A percentile compares a stretch with the other conserved stretches of the same genome.
Conservation (phyloP, 2,797 vertebrate genomes). For the Anabacerthia variegaticeps region DNA sequence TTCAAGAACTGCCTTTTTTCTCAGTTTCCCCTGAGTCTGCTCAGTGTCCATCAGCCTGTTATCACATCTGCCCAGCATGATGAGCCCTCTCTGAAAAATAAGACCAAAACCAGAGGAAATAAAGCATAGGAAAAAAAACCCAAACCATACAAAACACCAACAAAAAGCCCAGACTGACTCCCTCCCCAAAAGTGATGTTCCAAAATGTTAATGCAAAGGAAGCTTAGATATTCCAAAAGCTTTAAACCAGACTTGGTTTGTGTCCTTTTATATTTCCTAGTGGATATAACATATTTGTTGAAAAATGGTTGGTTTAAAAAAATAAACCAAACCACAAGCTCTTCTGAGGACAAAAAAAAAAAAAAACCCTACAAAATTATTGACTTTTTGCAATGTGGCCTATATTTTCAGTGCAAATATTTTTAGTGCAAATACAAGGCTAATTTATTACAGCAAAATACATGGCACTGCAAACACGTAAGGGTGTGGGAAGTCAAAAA, state of each 20-base stretch:
- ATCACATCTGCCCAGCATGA: background rate
- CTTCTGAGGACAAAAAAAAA: background rate
- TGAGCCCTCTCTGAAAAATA: background rate
- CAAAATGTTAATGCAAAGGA: background rate
- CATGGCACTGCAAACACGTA: background rate
- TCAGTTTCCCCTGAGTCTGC: background rate
- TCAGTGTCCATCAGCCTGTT: background rate
- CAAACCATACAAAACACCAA: background rate
- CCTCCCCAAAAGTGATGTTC: background rate
- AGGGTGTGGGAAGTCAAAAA: background rate
- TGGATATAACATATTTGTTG: background rate
- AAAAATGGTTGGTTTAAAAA: background rate
- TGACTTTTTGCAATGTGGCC: background rate
- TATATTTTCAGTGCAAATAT: conserved; percentile 11
- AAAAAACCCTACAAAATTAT: background rate
- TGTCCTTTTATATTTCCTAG: background rate
- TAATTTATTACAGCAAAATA: background rate
- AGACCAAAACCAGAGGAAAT: background rate
- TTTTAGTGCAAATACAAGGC: background rate
- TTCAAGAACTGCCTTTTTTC: background rate
- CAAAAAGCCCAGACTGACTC: background rate
- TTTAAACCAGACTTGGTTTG: background rate
- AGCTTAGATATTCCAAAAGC: background rate
- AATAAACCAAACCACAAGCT: background rate
- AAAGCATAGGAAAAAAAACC: background rate